Base-by-base conservation (phyloP, 1,140 invertebrate species). In the Theocolax elegans region DNA sequence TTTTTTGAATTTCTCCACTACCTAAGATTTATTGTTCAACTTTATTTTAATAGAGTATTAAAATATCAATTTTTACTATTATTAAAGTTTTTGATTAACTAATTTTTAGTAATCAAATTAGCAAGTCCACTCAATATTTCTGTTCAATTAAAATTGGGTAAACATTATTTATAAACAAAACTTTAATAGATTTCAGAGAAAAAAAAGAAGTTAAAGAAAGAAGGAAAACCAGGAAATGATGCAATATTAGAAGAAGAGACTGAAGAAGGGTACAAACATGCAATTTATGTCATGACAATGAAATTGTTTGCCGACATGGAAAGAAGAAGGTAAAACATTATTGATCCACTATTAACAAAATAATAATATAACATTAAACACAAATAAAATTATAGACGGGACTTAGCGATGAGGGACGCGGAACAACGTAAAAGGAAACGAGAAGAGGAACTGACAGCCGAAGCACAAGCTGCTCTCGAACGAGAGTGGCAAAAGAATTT, bases 291-390 rank as follows among this genome's bases (percentile, higher is more conserved):
- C 12, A 94, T 98, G 90, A 98, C 96, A 3, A 98, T 98, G 94
- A 99, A 99, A 90, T 86, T 99, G 31, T 99, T 99, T 90, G 97
- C 97, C 58, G 97, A 99, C 83, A 93, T 98, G 90, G 97, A 95
- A 86, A 87, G 95, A 70, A 92, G 95, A 88, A 87, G 92, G 67
- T 91, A 68, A 72, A 13, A 53, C 62, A 27, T 12, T 48, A 44
- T 64, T 51, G 21, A 60, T 51, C 62, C 6, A 51, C 42, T 54
- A 21, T 19, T 13, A 53, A 71, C 46, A 65, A 40, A 42, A 59
- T 15, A 6, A 6, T 10, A 42, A 1, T 25, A 44, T 42, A 42
- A 59, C 7, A 13, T 31, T n/a, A 91, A 71, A 69, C 49, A 38
- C 8, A 17, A 54, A 46, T 54, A 64, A 56, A 67, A 40, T 67